phyloP scores from a whole-genome alignment of 1,140 invertebrate species.

The Lanistes nyassanus region DNA sequence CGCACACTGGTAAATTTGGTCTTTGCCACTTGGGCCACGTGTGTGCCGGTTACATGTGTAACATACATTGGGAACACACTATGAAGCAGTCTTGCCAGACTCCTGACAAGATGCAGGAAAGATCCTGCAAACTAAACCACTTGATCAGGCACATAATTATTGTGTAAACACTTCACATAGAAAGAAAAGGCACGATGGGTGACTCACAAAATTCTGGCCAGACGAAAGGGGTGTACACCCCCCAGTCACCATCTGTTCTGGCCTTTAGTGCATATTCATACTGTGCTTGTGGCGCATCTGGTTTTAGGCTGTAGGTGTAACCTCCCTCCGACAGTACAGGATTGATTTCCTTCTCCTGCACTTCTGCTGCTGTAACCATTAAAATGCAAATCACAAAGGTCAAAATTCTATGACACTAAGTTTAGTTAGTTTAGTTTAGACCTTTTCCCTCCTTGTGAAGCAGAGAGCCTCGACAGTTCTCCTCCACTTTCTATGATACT shows the following conservation, averaged over 20 bases:
- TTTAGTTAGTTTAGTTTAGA: not conserved
- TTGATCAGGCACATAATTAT: too few relatives aligned
- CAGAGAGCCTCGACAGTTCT: too few relatives aligned
- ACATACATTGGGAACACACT: too few relatives aligned
- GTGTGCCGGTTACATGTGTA: too few relatives aligned
- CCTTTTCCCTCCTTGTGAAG: too few relatives aligned
- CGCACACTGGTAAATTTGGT: too few relatives aligned
- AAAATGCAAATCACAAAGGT: not conserved
- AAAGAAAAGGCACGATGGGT: too few relatives aligned
- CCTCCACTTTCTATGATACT: not conserved
- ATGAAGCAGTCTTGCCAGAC: too few relatives aligned
- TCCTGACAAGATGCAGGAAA: too few relatives aligned
- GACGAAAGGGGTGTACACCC: constrained; percentile 11
- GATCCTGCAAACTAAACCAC: too few relatives aligned
- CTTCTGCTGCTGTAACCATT: not conserved
- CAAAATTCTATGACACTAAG: not conserved
- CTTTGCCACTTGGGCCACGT: too few relatives aligned
- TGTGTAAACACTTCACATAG: too few relatives aligned
- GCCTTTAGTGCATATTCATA: constrained; percentile 18
- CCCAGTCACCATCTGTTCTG: constrained; percentile 10
- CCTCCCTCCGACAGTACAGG: not conserved
- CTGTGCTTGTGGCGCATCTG: not conserved
- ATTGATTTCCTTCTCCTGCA: not conserved
- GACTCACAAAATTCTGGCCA: constrained; percentile 11
- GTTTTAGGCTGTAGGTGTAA: constrained; percentile 2